Conservation (phyloP, 2,888 invertebrate genomes). For the Lithophane leautieri region DNA sequence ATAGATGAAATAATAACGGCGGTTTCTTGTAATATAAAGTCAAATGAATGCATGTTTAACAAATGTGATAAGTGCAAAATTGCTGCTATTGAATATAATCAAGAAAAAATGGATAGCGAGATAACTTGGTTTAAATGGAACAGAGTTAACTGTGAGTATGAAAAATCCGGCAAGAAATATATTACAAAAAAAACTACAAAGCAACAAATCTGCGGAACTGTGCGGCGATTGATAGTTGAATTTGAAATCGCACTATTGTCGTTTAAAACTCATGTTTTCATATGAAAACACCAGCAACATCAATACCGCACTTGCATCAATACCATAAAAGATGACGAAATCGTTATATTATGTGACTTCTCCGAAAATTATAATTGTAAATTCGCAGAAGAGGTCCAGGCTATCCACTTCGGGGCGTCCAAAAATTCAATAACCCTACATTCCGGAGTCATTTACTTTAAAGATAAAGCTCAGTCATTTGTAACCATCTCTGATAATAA, state of each 20-base stretch:
- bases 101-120: conserved; percentile 27
- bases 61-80: conserved; percentile 44
- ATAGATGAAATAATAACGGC: conserved; percentile 35
- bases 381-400: conserved; percentile 32
- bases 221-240: conserved; percentile 20
- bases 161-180: conserved; percentile 31
- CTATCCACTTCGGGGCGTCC: conserved; percentile 35
- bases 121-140: conserved; percentile 41
- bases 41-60: conserved; percentile 40
- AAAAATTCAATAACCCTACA: conserved; percentile 8
- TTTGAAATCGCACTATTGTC: conserved; percentile 21
- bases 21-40: conserved; percentile 39
- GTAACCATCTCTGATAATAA: conserved; percentile 28
- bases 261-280: conserved; percentile 37
- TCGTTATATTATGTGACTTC: conserved; percentile 38
- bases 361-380: conserved; percentile 42
- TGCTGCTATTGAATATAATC: conserved; percentile 22
- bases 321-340: conserved; percentile 26
- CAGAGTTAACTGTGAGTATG: conserved; percentile 33
- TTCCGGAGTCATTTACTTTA: conserved; percentile 26
- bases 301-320: conserved; percentile 35
- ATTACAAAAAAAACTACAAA: conserved; percentile 40
- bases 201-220: conserved; percentile 28
- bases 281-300: conserved; percentile 32
- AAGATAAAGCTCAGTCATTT: conserved; percentile 24